Percentiles rank a stretch among this genome's conserved stretches.
Conservation (phyloP, 1,140 invertebrate genomes). For the Telenomus remus region DNA sequence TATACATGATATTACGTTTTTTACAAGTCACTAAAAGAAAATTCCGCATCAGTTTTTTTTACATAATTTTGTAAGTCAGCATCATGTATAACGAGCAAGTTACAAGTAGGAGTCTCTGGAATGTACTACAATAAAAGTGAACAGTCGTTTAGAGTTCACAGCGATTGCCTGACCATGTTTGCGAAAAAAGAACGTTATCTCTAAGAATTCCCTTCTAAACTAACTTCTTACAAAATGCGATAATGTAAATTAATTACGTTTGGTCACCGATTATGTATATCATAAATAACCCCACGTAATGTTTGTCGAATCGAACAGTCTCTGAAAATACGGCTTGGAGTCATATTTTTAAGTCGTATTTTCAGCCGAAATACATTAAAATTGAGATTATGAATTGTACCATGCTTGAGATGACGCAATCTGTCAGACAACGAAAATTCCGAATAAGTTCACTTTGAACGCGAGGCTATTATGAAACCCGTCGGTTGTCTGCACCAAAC, state of each 20-base stretch:
- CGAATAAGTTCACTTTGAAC: slow-evolving; percentile 33
- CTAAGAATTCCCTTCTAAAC: neutral
- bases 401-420: neutral
- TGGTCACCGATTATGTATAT: too few species aligned
- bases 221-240: neutral
- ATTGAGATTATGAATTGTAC: neutral
- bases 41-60: neutral
- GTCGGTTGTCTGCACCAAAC: slow-evolving; percentile 46
- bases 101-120: slow-evolving; percentile 40
- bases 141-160: slow-evolving; percentile 4
- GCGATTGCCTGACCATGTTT: slow-evolving; percentile 15
- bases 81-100: slow-evolving; percentile 44
- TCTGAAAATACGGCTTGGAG: too few species aligned
- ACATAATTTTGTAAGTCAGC: slow-evolving; percentile 21
- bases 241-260: too few species aligned
- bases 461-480: slow-evolving; percentile 40
- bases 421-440: slow-evolving; percentile 26
- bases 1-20: too few species aligned
- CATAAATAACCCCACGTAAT: too few species aligned
- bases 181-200: too few species aligned
- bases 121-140: slow-evolving; percentile 46
- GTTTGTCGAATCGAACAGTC: too few species aligned
- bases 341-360: too few species aligned
- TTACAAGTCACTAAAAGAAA: too few species aligned
- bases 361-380: neutral